These are phyloP conservation scores for Drosophila lutescens DNA, from an alignment of 2,888 invertebrate species.

Conservation along the genomic window DNA sequence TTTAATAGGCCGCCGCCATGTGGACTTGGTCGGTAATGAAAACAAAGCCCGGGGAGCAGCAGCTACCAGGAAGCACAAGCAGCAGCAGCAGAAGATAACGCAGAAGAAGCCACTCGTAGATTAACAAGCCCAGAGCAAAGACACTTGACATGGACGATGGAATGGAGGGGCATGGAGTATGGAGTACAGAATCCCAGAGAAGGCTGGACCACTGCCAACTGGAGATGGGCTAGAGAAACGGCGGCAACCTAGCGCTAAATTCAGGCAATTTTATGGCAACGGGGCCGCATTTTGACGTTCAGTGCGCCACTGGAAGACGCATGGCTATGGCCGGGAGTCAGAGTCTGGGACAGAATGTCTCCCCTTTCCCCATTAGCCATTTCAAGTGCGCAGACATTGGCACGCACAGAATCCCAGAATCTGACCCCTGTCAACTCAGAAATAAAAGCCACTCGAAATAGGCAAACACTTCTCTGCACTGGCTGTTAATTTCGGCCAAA, in stretches of 20 bases:
- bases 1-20: conserved; percentile 77
- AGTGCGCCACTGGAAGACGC: conserved; percentile 74
- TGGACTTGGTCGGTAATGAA: conserved; percentile 69
- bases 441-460: conserved; percentile 4
- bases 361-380: conserved; percentile 35
- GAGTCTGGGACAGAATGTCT: conserved; percentile 37
- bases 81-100: conserved; percentile 32
- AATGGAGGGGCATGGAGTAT: neutral
- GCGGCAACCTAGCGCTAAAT: conserved; percentile 73
- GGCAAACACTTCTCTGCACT: conserved; percentile 26
- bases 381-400: conserved; percentile 72
- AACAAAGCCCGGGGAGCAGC: conserved; percentile 71
- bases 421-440: conserved; percentile 35
- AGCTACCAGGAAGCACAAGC: conserved; percentile 47
- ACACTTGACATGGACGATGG: conserved; percentile 52
- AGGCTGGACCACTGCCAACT: conserved; percentile 69
- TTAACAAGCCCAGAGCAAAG: conserved; percentile 75
- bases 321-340: conserved; percentile 35
- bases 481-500: conserved; percentile 45
- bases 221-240: conserved; percentile 36
- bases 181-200: neutral
- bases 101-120: conserved; percentile 62
- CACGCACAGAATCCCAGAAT: conserved; percentile 34
- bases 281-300: conserved; percentile 68
- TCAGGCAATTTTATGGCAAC: conserved; percentile 79